Percentiles rank a stretch among this genome's conserved stretches.
These are phyloP conservation scores for Amphiprion ocellaris DNA, from an alignment of 2,113 vertebrate species.

Conservation along the genomic window DNA sequence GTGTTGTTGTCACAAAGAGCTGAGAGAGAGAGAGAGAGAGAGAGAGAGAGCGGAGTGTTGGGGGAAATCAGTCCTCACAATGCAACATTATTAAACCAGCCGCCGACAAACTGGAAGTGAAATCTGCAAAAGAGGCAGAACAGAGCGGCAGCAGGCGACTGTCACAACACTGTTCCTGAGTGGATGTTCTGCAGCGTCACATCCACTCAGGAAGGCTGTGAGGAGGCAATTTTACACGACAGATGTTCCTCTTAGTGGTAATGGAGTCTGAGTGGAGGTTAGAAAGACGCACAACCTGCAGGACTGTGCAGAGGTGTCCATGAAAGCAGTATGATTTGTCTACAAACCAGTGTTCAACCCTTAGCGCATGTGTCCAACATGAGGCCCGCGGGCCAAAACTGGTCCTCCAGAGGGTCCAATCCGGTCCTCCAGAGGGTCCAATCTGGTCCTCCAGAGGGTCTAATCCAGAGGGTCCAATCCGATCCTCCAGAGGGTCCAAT, in stretches of 20 bases:
- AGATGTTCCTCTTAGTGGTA: constrained; percentile 31
- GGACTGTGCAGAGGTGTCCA: constrained; percentile 2
- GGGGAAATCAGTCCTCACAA: constrained; percentile 57
- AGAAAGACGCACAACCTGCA: neutral
- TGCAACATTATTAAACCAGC: constrained; percentile 54
- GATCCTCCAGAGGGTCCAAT: no score
- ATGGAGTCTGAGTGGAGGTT: constrained; percentile 2
- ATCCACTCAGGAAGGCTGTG: constrained; percentile 6
- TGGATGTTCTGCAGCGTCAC: constrained; percentile 12
- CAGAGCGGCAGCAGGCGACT: neutral
- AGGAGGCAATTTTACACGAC: neutral
- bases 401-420: no score
- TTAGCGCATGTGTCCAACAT: no score
- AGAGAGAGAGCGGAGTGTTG: neutral
- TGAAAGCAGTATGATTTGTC: neutral
- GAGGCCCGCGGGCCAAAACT: no score
- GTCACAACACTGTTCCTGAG: constrained; percentile 8
- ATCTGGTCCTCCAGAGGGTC: no score
- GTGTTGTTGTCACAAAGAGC: constrained; percentile 36
- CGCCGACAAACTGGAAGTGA: constrained; percentile 1
- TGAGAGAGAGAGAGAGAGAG: neutral
- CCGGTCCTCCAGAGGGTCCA: no score
- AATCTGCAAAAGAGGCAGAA: constrained; percentile 33
- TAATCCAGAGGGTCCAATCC: no score
- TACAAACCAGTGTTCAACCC: no score